Conservation (phyloP, 2,797 vertebrate species). For the Takifugu rubripes region DNA sequence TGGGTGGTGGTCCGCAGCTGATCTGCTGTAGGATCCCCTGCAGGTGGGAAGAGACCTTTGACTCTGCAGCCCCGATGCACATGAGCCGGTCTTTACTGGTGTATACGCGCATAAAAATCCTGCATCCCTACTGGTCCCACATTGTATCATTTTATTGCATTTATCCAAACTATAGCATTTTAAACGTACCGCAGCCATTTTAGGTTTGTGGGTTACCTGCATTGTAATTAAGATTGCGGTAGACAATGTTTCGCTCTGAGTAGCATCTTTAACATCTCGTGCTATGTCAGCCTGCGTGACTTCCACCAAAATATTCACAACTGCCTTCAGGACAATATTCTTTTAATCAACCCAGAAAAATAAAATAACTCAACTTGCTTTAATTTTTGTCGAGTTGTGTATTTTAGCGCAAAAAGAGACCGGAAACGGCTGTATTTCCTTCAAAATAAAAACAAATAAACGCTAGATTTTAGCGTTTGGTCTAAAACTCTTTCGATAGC, state of each 20-base stretch:
- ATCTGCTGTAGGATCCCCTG: too few species aligned
- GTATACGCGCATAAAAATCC: not conserved
- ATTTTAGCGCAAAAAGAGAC: too few species aligned
- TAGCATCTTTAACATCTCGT: not conserved
- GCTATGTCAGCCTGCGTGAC: too few species aligned
- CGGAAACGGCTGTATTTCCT: not conserved
- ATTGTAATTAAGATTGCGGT: not conserved
- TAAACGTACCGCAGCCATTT: not conserved
- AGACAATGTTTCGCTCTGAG: slow-evolving; percentile 1
- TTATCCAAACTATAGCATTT: not conserved
- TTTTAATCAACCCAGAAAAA: too few species aligned
- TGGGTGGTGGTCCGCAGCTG: too few species aligned
- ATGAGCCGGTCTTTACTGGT: not conserved
- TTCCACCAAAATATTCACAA: too few species aligned
- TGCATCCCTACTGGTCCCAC: not conserved
- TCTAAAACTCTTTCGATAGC: too few species aligned
- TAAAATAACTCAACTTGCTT: too few species aligned
- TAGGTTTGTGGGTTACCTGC: not conserved
- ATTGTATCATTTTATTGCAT: not conserved
- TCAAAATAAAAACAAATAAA: slow-evolving; percentile 29
- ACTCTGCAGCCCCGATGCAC: slow-evolving; percentile 1
- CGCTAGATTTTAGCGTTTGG: too few species aligned
- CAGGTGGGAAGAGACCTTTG: slow-evolving; percentile 1
- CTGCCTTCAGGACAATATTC: too few species aligned
- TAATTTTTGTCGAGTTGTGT: too few species aligned